A percentile compares a stretch with the other conserved stretches of the same genome.
phyloP scores from a whole-genome alignment of 2,113 vertebrate species.

The Rhinichthys klamathensis region DNA sequence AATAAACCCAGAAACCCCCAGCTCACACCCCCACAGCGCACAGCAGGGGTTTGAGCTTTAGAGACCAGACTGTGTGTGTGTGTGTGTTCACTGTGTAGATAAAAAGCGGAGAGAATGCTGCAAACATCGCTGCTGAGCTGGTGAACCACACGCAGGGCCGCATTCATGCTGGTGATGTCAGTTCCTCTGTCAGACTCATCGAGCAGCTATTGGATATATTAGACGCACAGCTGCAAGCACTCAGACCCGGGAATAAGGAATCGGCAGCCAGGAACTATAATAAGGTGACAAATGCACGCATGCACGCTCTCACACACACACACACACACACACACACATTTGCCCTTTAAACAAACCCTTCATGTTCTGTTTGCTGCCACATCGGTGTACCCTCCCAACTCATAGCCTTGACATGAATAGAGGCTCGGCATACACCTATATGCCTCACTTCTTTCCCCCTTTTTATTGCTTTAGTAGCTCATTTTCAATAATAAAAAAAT shows the following conservation, averaged over 20 bases:
- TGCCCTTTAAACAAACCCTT: constrained; percentile 44
- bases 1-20: constrained; percentile 33
- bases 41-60: constrained; percentile 36
- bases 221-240: constrained; percentile 90
- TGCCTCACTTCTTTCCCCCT: neutral
- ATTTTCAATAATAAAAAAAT: too few species aligned
- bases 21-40: neutral
- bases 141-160: constrained; percentile 89
- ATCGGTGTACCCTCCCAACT: constrained; percentile 25
- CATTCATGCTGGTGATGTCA: constrained; percentile 93
- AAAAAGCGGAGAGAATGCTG: constrained; percentile 94
- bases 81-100: constrained; percentile 75
- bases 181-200: constrained; percentile 89
- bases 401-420: neutral
- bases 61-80: constrained; percentile 41
- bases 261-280: constrained; percentile 90
- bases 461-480: too few species aligned
- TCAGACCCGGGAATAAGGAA: constrained; percentile 89
- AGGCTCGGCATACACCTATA: neutral
- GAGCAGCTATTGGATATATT: constrained; percentile 94
- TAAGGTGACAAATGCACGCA: constrained; percentile 76
- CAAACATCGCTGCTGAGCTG: constrained; percentile 90
- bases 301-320: neutral
- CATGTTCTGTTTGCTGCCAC: constrained; percentile 17
- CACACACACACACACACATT: constrained; percentile 16